Evolutionary conservation across 2,797 vertebrate genomes (phyloP).

Genomic region (Stomatorhinus walkeri): DNA sequence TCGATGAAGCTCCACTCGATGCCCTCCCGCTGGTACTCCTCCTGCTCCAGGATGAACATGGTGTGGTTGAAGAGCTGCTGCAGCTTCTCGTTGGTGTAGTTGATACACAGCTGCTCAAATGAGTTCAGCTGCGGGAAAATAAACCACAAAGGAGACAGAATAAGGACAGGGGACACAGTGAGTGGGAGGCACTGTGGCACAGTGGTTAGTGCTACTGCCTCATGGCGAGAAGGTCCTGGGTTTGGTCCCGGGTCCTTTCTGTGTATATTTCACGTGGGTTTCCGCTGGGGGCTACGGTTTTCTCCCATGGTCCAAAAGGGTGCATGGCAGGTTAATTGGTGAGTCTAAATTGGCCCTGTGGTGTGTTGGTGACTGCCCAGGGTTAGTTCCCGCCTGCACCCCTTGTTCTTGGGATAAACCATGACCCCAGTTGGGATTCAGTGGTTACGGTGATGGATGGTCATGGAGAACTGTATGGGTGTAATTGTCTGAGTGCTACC

Average conservation of each 20-base stretch:
- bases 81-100: constrained; percentile 97
- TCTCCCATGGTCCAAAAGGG: background rate
- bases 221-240: background rate
- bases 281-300: background rate
- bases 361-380: background rate
- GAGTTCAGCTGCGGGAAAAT: constrained; percentile 65
- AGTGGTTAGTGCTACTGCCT: background rate
- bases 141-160: background rate
- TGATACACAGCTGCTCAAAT: constrained; percentile 84
- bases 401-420: background rate
- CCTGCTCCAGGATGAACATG: constrained; percentile 98
- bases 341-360: background rate
- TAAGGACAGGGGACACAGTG: background rate
- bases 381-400: background rate
- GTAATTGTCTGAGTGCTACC: background rate
- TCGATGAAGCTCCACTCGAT: constrained; percentile 99
- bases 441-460: background rate
- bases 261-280: background rate
- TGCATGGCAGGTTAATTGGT: background rate
- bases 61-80: constrained; percentile 99
- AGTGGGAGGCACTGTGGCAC: too few species aligned
- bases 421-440: background rate
- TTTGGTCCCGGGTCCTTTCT: background rate
- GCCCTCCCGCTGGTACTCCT: constrained; percentile 95
- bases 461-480: background rate